Evolutionary conservation across 2,113 vertebrate species (phyloP).

Genomic region (Ciconia boyciana): DNA sequence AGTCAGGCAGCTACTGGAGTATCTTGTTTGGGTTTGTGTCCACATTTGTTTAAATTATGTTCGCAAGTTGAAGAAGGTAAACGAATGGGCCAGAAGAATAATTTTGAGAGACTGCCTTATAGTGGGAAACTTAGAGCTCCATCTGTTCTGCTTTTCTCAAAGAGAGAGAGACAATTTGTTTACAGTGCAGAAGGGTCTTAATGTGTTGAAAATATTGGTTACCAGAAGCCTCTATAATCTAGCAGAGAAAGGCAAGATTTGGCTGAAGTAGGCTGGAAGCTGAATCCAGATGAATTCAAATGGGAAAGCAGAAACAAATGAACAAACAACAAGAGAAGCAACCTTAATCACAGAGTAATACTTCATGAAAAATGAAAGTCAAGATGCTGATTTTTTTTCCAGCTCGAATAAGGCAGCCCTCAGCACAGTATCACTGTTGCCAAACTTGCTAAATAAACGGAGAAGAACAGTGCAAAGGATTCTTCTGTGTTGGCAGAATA

Average conservation of each 20-base stretch:
- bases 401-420: neutral
- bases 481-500: neutral
- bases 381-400: neutral
- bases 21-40: neutral
- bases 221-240: neutral
- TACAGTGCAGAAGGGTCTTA: neutral
- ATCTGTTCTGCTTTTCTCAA: slow-evolving; percentile 8
- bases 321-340: neutral
- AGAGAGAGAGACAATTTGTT: neutral
- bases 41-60: neutral
- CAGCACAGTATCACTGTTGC: neutral
- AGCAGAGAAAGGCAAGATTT: neutral
- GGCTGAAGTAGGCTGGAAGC: neutral
- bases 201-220: neutral
- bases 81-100: neutral
- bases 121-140: neutral
- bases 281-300: neutral
- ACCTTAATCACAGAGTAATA: neutral
- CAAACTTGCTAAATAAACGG: neutral
- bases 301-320: neutral
- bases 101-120: neutral
- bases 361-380: neutral
- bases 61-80: neutral
- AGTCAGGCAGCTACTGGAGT: neutral
- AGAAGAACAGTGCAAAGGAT: neutral